phyloP scores from a whole-genome alignment of 2,888 invertebrate genomes.

The Lepidocyrtoides sp. region DNA sequence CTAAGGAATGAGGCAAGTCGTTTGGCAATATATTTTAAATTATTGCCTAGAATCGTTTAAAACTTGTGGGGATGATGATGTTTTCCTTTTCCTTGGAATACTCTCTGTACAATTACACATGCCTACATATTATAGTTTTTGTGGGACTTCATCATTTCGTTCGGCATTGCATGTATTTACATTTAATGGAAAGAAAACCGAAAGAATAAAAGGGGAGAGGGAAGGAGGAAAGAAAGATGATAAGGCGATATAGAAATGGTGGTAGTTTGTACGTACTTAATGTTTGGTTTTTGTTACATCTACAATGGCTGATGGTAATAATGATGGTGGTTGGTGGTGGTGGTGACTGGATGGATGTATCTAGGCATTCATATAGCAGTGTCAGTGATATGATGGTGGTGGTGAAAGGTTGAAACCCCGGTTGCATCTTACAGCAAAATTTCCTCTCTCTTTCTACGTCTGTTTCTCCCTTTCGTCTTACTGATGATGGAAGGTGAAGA shows the following conservation, averaged over 20 bases:
- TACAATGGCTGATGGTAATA: slow-evolving; percentile 4
- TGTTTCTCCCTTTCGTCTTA: not conserved
- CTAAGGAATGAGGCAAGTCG: not conserved
- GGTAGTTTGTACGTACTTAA: not conserved
- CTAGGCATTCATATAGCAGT: not conserved
- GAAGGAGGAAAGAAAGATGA: not conserved
- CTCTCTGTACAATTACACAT: not conserved
- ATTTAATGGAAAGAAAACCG: not conserved
- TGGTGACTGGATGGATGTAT: not conserved
- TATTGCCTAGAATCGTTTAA: slow-evolving; percentile 17
- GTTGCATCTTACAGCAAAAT: slow-evolving; percentile 59
- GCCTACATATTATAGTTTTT: not conserved
- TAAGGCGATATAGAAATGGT: too few relatives aligned
- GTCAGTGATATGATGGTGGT: slow-evolving; percentile 40
- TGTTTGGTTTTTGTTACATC: slow-evolving; percentile 51
- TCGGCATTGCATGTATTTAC: too few relatives aligned
- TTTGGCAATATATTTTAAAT: slow-evolving; percentile 21
- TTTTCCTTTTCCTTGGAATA: not conserved
- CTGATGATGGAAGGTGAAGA: slow-evolving; percentile 47
- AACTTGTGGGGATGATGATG: slow-evolving; percentile 5
- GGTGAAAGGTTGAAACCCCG: slow-evolving; percentile 61
- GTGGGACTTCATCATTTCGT: not conserved
- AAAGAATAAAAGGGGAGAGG: too few relatives aligned
- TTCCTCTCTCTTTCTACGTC: not conserved
- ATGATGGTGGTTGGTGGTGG: slow-evolving; percentile 36